phyloP scores from a whole-genome alignment of 2,113 vertebrate genomes.

The Bettongia penicillata region DNA sequence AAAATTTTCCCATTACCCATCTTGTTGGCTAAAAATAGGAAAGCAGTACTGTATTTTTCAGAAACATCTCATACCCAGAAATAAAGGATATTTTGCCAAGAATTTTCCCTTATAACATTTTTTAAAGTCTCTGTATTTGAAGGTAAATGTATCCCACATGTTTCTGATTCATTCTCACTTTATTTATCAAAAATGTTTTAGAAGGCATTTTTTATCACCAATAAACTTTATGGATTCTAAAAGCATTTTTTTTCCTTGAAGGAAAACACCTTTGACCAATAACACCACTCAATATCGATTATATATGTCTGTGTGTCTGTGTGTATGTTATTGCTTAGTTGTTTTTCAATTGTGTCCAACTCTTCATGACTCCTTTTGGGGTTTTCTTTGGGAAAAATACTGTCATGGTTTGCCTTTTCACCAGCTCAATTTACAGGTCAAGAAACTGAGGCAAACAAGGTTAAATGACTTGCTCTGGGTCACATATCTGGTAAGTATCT shows the following conservation, averaged over 20 bases:
- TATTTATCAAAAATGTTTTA: conserved; percentile 50
- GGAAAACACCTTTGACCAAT: conserved; percentile 67
- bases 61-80: conserved; percentile 50
- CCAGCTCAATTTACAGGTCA: neutral
- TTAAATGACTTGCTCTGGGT: neutral
- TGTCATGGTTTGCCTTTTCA: neutral
- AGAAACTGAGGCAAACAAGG: neutral
- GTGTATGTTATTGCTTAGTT: neutral
- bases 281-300: conserved; percentile 43
- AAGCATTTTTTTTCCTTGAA: conserved; percentile 42
- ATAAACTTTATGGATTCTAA: conserved; percentile 59
- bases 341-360: neutral
- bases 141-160: conserved; percentile 53
- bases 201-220: conserved; percentile 20
- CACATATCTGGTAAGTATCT: neutral
- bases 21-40: neutral
- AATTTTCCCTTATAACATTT: conserved; percentile 54
- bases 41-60: conserved; percentile 31
- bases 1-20: conserved; percentile 19
- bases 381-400: neutral
- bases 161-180: conserved; percentile 52
- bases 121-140: conserved; percentile 46
- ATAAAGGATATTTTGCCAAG: conserved; percentile 45
- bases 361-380: neutral
- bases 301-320: neutral